Conservation (phyloP, 2,888 invertebrate genomes). For the Drosophila mimetica region DNA sequence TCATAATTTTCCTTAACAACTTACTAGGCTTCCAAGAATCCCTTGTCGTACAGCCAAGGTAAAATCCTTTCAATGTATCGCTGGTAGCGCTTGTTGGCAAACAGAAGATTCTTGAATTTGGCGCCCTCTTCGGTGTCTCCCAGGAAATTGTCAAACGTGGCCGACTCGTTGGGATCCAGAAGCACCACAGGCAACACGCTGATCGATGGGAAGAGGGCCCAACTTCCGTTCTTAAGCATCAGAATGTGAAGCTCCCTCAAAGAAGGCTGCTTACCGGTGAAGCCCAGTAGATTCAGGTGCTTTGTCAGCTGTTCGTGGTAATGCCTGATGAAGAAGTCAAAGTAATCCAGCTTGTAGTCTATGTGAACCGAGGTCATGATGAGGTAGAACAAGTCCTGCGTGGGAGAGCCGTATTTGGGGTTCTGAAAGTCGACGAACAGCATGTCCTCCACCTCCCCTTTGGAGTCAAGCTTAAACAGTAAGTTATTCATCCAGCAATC, state of each 20-base stretch:
- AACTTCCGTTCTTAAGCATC: slow-evolving; percentile 63
- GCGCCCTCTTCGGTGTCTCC: slow-evolving; percentile 25
- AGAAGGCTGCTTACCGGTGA: slow-evolving; percentile 66
- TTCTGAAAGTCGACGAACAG: slow-evolving; percentile 81
- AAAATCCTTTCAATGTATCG: slow-evolving; percentile 68
- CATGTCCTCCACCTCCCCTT: slow-evolving; percentile 69
- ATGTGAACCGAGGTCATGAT: slow-evolving; percentile 77
- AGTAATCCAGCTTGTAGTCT: slow-evolving; percentile 77
- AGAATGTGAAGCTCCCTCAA: slow-evolving; percentile 72
- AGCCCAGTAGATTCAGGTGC: slow-evolving; percentile 70
- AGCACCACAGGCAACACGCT: slow-evolving; percentile 70
- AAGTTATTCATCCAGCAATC: slow-evolving; percentile 81
- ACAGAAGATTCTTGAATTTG: slow-evolving; percentile 68
- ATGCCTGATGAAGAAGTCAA: slow-evolving; percentile 79
- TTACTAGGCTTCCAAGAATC: slow-evolving; percentile 69
- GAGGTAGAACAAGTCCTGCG: slow-evolving; percentile 76
- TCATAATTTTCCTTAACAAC: neutral
- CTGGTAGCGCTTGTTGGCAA: slow-evolving; percentile 68
- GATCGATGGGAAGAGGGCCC: slow-evolving; percentile 54
- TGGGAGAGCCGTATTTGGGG: slow-evolving; percentile 72
- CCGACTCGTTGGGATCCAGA: slow-evolving; percentile 73
- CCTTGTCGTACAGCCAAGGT: slow-evolving; percentile 81
- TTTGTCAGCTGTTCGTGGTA: slow-evolving; percentile 77
- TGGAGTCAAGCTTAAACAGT: slow-evolving; percentile 70
- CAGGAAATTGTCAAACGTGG: slow-evolving; percentile 77